phyloP scores from a whole-genome alignment of 1,140 invertebrate genomes.

The Orius insidiosus region DNA sequence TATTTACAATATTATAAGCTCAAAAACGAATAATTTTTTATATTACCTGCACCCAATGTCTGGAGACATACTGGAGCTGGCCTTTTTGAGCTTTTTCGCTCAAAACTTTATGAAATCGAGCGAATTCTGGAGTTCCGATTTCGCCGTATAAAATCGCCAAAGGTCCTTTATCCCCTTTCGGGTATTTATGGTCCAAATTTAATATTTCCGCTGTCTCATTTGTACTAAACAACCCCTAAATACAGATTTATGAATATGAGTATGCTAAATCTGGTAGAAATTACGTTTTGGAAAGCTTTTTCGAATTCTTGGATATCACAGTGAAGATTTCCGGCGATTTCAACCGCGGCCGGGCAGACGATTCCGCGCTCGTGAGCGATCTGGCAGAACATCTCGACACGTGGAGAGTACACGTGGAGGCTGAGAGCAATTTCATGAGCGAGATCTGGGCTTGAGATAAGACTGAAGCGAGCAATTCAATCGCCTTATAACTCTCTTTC shows the following conservation, averaged over 20 bases:
- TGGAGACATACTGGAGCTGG: slow-evolving; percentile 66
- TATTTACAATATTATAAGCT: too few species aligned
- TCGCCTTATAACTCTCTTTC: slow-evolving; percentile 54
- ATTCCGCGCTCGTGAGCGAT: slow-evolving; percentile 56
- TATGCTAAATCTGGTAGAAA: not conserved
- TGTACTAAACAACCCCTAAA: slow-evolving; percentile 4
- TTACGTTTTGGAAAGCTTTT: slow-evolving; percentile 15
- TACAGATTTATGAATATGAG: not conserved
- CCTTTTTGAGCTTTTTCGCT: slow-evolving; percentile 44
- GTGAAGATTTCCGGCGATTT: slow-evolving; percentile 50
- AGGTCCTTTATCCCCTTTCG: slow-evolving; percentile 43
- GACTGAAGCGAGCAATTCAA: slow-evolving; percentile 42
- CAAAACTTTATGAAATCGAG: slow-evolving; percentile 52
- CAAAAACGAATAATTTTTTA: slow-evolving; percentile 15
- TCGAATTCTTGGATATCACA: slow-evolving; percentile 40
- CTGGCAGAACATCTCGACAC: slow-evolving; percentile 80
- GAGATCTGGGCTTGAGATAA: slow-evolving; percentile 55
- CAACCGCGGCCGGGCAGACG: slow-evolving; percentile 51
- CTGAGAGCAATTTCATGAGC: slow-evolving; percentile 78
- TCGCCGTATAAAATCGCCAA: slow-evolving; percentile 74
- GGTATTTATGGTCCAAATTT: slow-evolving; percentile 72
- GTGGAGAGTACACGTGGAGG: slow-evolving; percentile 70
- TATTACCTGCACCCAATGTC: slow-evolving; percentile 64
- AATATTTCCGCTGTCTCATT: slow-evolving; percentile 37
- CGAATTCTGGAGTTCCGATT: slow-evolving; percentile 58